These are phyloP conservation scores for Xylocopa sonorina DNA, from an alignment of 1,140 invertebrate genomes.

Conservation along the genomic window DNA sequence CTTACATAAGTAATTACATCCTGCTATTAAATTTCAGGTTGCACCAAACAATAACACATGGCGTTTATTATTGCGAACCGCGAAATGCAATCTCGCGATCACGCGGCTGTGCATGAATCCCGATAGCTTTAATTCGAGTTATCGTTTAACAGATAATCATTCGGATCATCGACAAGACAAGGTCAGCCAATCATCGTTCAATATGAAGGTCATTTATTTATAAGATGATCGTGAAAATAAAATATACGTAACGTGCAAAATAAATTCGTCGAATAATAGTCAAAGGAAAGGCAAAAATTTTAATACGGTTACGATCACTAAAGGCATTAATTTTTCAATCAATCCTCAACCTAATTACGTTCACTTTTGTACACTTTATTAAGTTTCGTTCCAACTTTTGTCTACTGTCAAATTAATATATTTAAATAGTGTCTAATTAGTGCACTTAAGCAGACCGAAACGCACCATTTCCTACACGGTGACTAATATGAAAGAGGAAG, in stretches of 20 bases:
- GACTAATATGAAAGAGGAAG: not conserved
- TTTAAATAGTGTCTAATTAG: too few species aligned
- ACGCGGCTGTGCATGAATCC: conserved; percentile 26
- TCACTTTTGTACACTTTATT: too few species aligned
- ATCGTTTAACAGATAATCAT: conserved; percentile 46
- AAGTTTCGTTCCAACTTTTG: too few species aligned
- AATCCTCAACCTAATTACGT: too few species aligned
- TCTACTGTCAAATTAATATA: too few species aligned
- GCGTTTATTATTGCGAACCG: conserved; percentile 8
- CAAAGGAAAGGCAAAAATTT: not conserved
- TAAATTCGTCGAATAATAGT: not conserved
- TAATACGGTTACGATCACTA: not conserved
- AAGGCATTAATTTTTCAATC: too few species aligned
- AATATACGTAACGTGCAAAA: not conserved
- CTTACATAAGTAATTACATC: not conserved
- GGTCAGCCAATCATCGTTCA: conserved; percentile 29
- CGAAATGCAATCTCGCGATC: conserved; percentile 31
- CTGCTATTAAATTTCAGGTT: not conserved
- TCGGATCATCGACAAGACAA: conserved; percentile 9
- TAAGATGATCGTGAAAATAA: not conserved
- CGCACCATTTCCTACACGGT: too few species aligned
- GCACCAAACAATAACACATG: not conserved
- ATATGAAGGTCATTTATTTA: not conserved
- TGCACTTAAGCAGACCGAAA: too few species aligned
- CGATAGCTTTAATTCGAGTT: conserved; percentile 35